phyloP scores from a whole-genome alignment of 2,888 invertebrate genomes.

The Steinernema hermaphroditum region DNA sequence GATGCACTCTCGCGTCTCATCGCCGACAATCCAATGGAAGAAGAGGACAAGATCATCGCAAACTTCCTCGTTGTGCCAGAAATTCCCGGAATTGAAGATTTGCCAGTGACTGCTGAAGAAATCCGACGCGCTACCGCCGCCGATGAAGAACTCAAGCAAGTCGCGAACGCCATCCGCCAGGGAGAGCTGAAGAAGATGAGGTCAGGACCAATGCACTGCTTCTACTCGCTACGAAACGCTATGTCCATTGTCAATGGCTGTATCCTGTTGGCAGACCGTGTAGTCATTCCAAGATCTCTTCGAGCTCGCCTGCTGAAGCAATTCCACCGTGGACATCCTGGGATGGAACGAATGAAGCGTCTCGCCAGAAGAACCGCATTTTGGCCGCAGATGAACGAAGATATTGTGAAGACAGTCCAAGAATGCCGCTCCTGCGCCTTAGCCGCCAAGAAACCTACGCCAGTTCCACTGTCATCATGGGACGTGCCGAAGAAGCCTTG shows the following conservation, averaged over 20 bases:
- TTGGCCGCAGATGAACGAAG: conserved; percentile 56
- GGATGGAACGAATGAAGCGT: conserved; percentile 57
- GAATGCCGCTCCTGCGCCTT: conserved; percentile 48
- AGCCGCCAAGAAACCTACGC: conserved; percentile 43
- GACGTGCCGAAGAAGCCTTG: conserved; percentile 57
- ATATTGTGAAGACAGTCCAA: conserved; percentile 43
- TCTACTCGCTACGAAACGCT: conserved; percentile 29
- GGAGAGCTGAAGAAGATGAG: not conserved
- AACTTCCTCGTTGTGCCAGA: too few species aligned
- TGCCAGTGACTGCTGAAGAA: not conserved
- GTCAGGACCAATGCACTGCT: not conserved
- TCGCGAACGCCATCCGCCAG: not conserved
- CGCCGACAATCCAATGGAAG: not conserved
- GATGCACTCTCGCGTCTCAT: conserved; percentile 62
- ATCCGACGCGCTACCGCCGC: not conserved
- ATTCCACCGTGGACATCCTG: conserved; percentile 60
- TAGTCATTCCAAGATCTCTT: conserved; percentile 49
- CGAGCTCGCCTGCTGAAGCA: conserved; percentile 43
- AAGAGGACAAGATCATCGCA: not conserved
- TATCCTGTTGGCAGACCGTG: conserved; percentile 45
- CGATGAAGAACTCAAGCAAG: not conserved
- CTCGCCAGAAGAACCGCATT: conserved; percentile 58
- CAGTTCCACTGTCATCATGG: conserved; percentile 58
- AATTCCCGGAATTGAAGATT: too few species aligned
- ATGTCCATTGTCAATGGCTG: conserved; percentile 49